Conservation (phyloP, 2,113 vertebrate species). For the Phycodurus eques region DNA sequence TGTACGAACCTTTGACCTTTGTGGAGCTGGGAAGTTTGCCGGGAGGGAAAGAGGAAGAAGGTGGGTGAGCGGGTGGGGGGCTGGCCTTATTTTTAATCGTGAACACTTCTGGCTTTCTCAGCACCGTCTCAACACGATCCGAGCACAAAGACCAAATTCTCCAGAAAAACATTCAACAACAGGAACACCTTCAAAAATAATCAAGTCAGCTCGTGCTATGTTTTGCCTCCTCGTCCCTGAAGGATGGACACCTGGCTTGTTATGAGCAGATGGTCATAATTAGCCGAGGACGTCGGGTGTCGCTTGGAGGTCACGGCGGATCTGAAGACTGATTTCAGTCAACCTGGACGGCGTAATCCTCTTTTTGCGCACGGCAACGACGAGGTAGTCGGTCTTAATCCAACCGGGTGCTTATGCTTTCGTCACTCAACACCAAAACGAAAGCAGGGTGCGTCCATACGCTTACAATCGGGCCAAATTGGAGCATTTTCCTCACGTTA, state of each 20-base stretch:
- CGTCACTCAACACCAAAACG: not conserved
- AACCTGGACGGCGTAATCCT: conserved; percentile 51
- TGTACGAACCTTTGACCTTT: conserved; percentile 69
- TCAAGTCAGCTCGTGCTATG: conserved; percentile 8
- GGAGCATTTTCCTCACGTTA: not conserved
- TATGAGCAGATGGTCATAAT: conserved; percentile 66
- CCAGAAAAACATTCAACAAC: not conserved
- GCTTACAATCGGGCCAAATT: not conserved
- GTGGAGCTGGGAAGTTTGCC: conserved; percentile 50
- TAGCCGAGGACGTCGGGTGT: conserved; percentile 18
- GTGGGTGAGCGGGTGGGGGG: conserved; percentile 13
- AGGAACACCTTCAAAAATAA: not conserved
- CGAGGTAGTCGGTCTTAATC: conserved; percentile 27
- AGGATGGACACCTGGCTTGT: conserved; percentile 24
- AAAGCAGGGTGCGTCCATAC: not conserved
- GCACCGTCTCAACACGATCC: not conserved
- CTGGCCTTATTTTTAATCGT: conserved; percentile 24
- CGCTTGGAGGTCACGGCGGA: conserved; percentile 10
- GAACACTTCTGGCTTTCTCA: conserved; percentile 23
- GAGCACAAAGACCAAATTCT: not conserved
- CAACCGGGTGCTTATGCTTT: not conserved
- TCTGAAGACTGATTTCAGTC: conserved; percentile 49
- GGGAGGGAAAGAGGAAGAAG: conserved; percentile 1
- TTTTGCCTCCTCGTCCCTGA: conserved; percentile 37
- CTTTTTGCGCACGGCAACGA: conserved; percentile 26